phyloP scores from a whole-genome alignment of 92 coral and sea anemone genomes.

The Hydrozoanthus gracilis region DNA sequence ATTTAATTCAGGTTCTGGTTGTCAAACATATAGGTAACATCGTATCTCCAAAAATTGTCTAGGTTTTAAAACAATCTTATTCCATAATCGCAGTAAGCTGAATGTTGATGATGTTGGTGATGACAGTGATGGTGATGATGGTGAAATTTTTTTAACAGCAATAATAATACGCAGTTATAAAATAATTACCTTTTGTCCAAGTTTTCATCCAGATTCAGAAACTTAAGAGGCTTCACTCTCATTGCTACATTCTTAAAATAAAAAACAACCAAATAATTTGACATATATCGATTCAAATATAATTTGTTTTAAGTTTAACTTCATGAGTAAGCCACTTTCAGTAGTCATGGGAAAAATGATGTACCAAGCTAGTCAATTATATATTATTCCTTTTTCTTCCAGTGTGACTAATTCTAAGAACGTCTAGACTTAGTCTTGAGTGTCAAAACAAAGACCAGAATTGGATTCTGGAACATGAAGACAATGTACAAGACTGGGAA shows the following conservation, averaged over 20 bases:
- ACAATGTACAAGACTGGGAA: too few relatives aligned
- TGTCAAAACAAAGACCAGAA: too few relatives aligned
- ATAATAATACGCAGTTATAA: background rate
- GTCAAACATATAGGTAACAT: too few relatives aligned
- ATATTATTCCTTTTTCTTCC: too few relatives aligned
- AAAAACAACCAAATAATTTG: background rate
- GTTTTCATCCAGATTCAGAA: constrained; percentile 16
- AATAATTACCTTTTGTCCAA: constrained; percentile 25
- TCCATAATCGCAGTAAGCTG: background rate
- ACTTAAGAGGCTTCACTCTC: constrained; percentile 35
- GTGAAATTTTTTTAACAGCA: background rate
- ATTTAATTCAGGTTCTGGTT: too few relatives aligned
- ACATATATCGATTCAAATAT: background rate
- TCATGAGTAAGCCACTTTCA: too few relatives aligned
- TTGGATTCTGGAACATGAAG: too few relatives aligned
- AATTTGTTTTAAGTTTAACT: too few relatives aligned
- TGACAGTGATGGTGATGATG: background rate
- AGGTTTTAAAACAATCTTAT: background rate
- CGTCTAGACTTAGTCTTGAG: too few relatives aligned
- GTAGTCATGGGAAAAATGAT: too few relatives aligned
- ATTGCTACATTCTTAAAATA: constrained; percentile 39
- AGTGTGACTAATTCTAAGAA: too few relatives aligned
- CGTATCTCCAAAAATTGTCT: background rate
- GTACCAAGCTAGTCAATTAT: too few relatives aligned
- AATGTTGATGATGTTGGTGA: background rate